Evolutionary conservation across 1,140 invertebrate genomes (phyloP).

Genomic region (Atta colombica): DNA sequence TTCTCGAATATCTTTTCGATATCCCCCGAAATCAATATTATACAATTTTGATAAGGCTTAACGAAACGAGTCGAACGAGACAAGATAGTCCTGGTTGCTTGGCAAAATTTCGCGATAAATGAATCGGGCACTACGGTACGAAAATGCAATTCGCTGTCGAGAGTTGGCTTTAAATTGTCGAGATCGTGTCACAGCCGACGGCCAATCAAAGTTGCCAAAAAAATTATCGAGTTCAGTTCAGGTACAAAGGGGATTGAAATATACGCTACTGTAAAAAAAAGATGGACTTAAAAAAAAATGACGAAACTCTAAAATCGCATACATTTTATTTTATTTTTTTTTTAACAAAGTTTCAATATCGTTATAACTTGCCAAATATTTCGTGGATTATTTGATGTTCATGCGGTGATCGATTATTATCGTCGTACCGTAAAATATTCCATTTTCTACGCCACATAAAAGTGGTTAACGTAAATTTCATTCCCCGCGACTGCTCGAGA

Average conservation of each 20-base stretch:
- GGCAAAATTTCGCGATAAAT: not conserved
- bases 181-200: slow-evolving; percentile 3
- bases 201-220: slow-evolving; percentile 4
- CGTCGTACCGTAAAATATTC: slow-evolving; percentile 31
- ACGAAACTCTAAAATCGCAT: not conserved
- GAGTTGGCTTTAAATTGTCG: not conserved
- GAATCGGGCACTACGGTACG: not conserved
- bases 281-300: slow-evolving; percentile 13
- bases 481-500: slow-evolving; percentile 18
- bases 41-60: slow-evolving; percentile 40
- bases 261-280: slow-evolving; percentile 13
- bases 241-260: slow-evolving; percentile 12
- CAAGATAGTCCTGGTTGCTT: not conserved
- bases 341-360: slow-evolving; percentile 15
- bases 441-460: slow-evolving; percentile 35
- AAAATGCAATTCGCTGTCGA: not conserved
- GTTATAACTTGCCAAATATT: slow-evolving; percentile 36
- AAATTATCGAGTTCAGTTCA: not conserved
- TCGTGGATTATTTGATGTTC: slow-evolving; percentile 15
- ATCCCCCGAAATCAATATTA: slow-evolving; percentile 47
- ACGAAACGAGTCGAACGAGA: not conserved
- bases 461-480: slow-evolving; percentile 46
- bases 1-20: slow-evolving; percentile 5
- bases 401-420: slow-evolving; percentile 44
- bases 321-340: slow-evolving; percentile 1